Percentiles rank a stretch among this genome's conserved stretches.
Evolutionary conservation across 2,113 vertebrate species (phyloP).

Genomic region (Gymnobelideus leadbeateri): DNA sequence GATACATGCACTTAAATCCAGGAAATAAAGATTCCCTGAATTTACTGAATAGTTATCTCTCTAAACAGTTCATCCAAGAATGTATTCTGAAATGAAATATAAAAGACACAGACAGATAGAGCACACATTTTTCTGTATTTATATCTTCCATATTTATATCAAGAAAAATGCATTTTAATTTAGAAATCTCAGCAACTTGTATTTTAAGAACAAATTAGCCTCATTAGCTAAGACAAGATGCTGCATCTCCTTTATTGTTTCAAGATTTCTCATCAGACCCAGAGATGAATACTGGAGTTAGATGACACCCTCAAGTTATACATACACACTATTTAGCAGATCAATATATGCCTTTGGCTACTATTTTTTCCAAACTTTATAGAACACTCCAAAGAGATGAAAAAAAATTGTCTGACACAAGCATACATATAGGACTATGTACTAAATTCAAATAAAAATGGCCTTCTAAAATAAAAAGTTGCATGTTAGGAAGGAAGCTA

Average conservation of each 20-base stretch:
- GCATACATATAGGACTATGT: background rate
- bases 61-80: conserved; percentile 59
- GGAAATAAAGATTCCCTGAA: conserved; percentile 36
- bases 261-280: conserved; percentile 28
- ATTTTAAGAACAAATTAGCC: conserved; percentile 77
- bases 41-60: conserved; percentile 58
- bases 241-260: conserved; percentile 48
- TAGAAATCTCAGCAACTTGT: conserved; percentile 69
- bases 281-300: conserved; percentile 43
- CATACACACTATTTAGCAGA: background rate
- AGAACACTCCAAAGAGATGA: background rate
- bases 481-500: background rate
- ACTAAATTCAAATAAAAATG: background rate
- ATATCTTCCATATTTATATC: conserved; percentile 75
- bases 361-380: background rate
- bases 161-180: conserved; percentile 75
- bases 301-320: conserved; percentile 25
- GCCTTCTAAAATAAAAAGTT: background rate
- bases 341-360: background rate
- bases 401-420: background rate
- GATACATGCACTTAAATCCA: background rate
- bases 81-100: conserved; percentile 61
- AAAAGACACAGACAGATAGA: conserved; percentile 46
- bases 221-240: conserved; percentile 71
- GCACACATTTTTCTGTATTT: conserved; percentile 64